Conservation (phyloP, 2,797 vertebrate species). For the Pogoniulus pusillus region DNA sequence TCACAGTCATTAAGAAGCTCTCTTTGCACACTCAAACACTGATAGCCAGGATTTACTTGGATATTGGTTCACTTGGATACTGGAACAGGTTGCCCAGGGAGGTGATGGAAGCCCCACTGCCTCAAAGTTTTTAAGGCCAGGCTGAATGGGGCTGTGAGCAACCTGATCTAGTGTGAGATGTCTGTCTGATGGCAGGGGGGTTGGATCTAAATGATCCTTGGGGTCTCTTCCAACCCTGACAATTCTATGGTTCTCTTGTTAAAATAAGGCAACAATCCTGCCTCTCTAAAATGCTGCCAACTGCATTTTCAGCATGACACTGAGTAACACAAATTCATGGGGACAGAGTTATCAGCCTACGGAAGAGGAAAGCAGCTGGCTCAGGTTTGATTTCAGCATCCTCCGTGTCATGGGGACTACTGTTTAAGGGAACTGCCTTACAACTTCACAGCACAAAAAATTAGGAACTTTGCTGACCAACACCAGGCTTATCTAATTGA, state of each 20-base stretch:
- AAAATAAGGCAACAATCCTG: neutral
- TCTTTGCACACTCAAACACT: neutral
- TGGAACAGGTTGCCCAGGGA: no score
- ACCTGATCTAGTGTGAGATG: no score
- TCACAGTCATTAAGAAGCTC: neutral
- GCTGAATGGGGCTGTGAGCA: no score
- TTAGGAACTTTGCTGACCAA: constrained; percentile 3
- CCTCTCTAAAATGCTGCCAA: neutral
- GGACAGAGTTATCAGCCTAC: neutral
- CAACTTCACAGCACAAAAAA: neutral
- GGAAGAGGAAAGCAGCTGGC: neutral
- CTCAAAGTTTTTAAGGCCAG: no score
- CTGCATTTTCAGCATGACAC: neutral
- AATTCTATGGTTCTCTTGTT: no score
- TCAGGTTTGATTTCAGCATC: neutral
- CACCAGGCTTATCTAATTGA: constrained; percentile 20
- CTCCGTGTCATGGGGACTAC: neutral
- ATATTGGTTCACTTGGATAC: neutral
- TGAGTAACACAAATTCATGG: neutral
- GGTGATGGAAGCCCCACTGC: no score
- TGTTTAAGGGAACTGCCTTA: neutral
- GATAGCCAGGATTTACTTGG: neutral
- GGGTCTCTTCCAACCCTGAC: no score
- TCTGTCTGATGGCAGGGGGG: no score
- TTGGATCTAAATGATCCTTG: no score